These are phyloP conservation scores for Eulithis testata DNA, from an alignment of 2,888 invertebrate genomes.

Conservation along the genomic window DNA sequence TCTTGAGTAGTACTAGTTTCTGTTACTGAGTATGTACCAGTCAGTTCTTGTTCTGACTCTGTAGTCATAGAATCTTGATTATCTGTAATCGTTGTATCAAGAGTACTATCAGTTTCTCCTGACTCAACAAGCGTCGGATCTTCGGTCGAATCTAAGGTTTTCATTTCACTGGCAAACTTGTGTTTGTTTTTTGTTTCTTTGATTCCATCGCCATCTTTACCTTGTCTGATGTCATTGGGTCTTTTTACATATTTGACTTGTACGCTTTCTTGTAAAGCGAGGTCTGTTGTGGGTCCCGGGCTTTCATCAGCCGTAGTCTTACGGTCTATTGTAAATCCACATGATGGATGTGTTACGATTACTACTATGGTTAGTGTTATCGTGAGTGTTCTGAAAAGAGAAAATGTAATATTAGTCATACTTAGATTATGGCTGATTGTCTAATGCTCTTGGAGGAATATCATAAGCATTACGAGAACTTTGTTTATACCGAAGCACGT, in stretches of 20 bases:
- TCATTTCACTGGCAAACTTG: constrained; percentile 16
- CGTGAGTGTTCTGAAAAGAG: constrained; percentile 68
- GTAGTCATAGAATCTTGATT: not conserved
- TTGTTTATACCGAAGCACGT: constrained; percentile 14
- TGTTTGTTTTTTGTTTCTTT: constrained; percentile 19
- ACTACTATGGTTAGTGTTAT: constrained; percentile 59
- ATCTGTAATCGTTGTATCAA: constrained; percentile 1
- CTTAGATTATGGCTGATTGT: no score
- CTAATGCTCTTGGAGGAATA: not conserved
- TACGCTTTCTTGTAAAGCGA: constrained; percentile 54
- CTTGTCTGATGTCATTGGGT: constrained; percentile 40
- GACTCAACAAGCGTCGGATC: not conserved
- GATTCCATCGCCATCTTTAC: constrained; percentile 24
- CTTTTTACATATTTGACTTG: constrained; percentile 53
- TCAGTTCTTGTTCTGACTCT: not conserved
- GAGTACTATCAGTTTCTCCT: constrained; percentile 4
- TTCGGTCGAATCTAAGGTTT: constrained; percentile 4
- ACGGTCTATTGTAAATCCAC: constrained; percentile 57
- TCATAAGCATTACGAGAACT: not conserved
- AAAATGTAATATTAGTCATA: constrained; percentile 5
- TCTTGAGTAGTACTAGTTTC: not conserved
- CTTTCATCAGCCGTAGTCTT: constrained; percentile 34
- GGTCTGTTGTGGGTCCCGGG: constrained; percentile 43
- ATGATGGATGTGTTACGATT: constrained; percentile 53
- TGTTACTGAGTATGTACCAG: not conserved